Evolutionary conservation across 2,888 invertebrate genomes (phyloP).

Genomic region (Auanema freiburgensis): DNA sequence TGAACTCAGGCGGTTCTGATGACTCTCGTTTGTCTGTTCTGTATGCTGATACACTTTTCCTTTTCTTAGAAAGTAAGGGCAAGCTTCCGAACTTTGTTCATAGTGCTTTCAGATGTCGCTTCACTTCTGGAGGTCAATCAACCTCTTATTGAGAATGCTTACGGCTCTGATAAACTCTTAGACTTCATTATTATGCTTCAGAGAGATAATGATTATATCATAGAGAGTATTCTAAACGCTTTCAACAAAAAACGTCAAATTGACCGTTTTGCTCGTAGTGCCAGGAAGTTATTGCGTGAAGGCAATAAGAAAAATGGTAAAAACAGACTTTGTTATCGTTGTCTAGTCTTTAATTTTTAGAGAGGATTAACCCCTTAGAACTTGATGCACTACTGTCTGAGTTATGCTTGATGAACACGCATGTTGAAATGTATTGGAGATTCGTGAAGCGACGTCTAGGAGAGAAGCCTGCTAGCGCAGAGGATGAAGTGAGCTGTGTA

Average conservation of each 20-base stretch:
- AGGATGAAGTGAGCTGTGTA: constrained; percentile 3
- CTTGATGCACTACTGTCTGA: constrained; percentile 86
- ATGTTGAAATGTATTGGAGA: constrained; percentile 85
- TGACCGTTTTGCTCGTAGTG: constrained; percentile 14
- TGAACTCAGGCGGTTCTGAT: constrained; percentile 64
- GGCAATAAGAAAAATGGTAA: constrained; percentile 10
- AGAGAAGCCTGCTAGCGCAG: neutral
- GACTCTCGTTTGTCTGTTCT: constrained; percentile 79
- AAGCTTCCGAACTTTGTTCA: neutral
- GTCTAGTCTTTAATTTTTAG: constrained; percentile 11
- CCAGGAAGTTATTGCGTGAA: constrained; percentile 13
- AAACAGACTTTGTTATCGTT: constrained; percentile 2
- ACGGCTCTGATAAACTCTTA: constrained; percentile 78
- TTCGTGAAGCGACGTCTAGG: constrained; percentile 73
- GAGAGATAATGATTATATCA: constrained; percentile 39
- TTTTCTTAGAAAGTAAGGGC: constrained; percentile 77
- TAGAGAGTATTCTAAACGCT: constrained; percentile 34
- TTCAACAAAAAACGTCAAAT: constrained; percentile 29
- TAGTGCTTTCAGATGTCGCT: constrained; percentile 73
- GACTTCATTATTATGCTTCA: constrained; percentile 74
- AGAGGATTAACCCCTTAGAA: constrained; percentile 77
- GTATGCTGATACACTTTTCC: constrained; percentile 82
- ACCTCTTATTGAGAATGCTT: constrained; percentile 84
- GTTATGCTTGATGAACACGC: constrained; percentile 84
- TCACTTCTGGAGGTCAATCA: constrained; percentile 81